Conservation (phyloP, 2,888 invertebrate species). For the Ichneumoninae sp. region DNA sequence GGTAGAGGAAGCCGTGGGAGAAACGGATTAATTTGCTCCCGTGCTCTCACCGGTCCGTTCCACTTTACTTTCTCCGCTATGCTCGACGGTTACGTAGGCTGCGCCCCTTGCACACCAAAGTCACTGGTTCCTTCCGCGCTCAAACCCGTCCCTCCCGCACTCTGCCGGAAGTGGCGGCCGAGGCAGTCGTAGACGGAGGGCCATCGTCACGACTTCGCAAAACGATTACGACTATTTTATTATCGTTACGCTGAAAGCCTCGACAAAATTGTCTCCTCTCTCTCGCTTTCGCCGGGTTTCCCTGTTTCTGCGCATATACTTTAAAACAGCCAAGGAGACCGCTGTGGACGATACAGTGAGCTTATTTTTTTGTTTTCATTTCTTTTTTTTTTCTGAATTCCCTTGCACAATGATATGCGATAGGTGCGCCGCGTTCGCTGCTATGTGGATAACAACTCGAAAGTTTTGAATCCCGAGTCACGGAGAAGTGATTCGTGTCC, state of each 20-base stretch:
- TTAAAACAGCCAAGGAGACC: neutral
- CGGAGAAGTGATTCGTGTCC: conserved; percentile 29
- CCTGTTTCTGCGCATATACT: neutral
- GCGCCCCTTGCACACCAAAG: conserved; percentile 25
- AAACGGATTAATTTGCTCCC: conserved; percentile 79
- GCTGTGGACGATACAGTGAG: neutral
- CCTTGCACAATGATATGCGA: neutral
- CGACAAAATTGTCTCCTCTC: conserved; percentile 32
- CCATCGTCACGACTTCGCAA: conserved; percentile 45
- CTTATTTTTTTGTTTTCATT: neutral
- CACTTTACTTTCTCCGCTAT: conserved; percentile 60
- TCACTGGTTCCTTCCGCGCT: conserved; percentile 38
- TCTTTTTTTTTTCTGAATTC: neutral
- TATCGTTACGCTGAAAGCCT: conserved; percentile 60
- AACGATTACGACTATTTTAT: conserved; percentile 66
- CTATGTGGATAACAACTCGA: neutral
- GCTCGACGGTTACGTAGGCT: conserved; percentile 11
- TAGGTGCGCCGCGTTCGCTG: neutral
- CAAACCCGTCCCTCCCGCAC: conserved; percentile 12
- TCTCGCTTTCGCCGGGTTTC: neutral
- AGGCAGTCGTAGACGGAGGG: conserved; percentile 23
- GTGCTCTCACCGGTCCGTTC: conserved; percentile 61
- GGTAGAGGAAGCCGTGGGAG: conserved; percentile 62
- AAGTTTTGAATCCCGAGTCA: conserved; percentile 17
- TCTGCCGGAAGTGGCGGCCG: conserved; percentile 34